Conservation (phyloP, 2,888 invertebrate genomes). For the Cordilura impudica region DNA sequence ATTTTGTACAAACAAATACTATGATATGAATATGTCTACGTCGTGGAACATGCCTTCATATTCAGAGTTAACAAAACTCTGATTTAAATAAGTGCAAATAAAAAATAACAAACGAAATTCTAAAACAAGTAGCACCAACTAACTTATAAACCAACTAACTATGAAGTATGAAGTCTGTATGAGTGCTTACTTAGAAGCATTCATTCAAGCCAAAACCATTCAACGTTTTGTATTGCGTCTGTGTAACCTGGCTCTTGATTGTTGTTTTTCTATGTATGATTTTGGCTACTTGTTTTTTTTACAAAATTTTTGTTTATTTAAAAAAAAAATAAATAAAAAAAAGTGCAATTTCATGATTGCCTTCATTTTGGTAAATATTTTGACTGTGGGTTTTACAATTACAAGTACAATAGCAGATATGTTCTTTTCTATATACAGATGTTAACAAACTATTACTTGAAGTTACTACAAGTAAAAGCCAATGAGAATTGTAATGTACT, state of each 20-base stretch:
- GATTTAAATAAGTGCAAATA: background rate
- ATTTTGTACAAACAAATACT: background rate
- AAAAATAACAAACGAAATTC: too few relatives aligned
- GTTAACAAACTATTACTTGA: too few relatives aligned
- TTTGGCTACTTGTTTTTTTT: background rate
- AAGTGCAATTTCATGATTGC: constrained; percentile 7
- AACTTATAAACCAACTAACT: background rate
- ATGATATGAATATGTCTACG: background rate
- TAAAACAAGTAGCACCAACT: background rate
- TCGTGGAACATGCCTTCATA: background rate
- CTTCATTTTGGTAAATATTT: constrained; percentile 20
- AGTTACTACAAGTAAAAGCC: too few relatives aligned
- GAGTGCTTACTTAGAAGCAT: background rate
- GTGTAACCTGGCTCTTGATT: background rate
- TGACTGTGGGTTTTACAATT: constrained; percentile 21
- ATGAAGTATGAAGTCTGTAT: too few relatives aligned
- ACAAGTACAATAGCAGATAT: too few relatives aligned
- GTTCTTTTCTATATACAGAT: too few relatives aligned
- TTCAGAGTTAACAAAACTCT: background rate
- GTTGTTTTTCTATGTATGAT: background rate
- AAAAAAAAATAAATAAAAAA: background rate
- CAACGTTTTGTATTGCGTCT: background rate
- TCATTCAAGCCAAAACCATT: background rate
- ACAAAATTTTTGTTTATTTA: background rate
- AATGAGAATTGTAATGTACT: too few relatives aligned